Percentiles rank a stretch among this genome's conserved stretches.
Conservation (phyloP, 2,797 vertebrate species). For the Oceanodroma leucorhoa region DNA sequence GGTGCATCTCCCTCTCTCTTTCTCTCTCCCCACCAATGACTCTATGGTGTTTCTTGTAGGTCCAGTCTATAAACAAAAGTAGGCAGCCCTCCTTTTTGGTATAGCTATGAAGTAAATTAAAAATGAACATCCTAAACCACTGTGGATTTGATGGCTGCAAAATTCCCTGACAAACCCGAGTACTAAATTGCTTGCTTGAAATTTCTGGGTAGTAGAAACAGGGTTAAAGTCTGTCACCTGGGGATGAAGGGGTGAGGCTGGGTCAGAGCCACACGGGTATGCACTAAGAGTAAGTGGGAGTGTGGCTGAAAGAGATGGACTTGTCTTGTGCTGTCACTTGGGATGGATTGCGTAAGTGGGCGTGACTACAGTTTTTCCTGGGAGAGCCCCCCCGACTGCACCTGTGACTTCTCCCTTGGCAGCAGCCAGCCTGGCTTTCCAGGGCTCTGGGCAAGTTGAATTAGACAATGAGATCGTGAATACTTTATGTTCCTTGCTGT, state of each 20-base stretch:
- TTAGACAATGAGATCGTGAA: background rate
- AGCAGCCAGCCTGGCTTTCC: conserved; percentile 4
- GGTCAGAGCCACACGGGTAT: background rate
- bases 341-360: background rate
- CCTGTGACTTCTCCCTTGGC: background rate
- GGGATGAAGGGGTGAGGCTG: background rate
- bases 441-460: background rate
- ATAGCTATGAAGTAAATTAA: background rate
- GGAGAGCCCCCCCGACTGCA: background rate
- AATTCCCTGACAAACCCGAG: background rate
- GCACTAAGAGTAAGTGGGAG: background rate
- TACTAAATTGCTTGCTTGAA: background rate
- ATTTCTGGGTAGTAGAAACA: background rate
- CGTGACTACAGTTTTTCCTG: background rate
- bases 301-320: background rate
- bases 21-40: no score
- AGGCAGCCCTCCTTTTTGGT: background rate
- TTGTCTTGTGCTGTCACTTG: background rate
- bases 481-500: background rate
- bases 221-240: background rate
- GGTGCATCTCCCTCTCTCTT: background rate
- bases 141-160: background rate
- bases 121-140: background rate
- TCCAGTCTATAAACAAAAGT: background rate
- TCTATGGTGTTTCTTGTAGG: background rate